Base-by-base conservation (phyloP, 2,797 vertebrate species). In the Aulostomus chinensis region DNA sequence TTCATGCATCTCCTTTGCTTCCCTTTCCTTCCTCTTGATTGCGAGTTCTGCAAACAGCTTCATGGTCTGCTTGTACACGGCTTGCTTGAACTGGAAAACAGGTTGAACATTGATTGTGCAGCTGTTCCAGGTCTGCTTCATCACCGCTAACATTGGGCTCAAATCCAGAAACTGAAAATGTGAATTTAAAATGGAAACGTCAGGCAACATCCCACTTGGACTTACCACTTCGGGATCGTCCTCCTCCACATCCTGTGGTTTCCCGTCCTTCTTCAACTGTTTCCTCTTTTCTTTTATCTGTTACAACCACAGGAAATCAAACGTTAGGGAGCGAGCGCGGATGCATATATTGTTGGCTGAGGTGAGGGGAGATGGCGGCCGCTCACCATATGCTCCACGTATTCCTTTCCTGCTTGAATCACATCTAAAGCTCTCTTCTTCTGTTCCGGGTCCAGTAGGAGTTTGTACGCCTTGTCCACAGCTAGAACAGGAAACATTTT, bases 1-100 rank as follows among this genome's bases (percentile, higher is more conserved):
- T 91, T 99, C 96, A 16, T 99, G 97, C 97, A 99, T 99, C 4
- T 99, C 97, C 86, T 97, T 99, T 13, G 97, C 93, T 90, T 99
- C 96, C 85, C 97, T 92, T 87, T 99, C 96, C 92, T 98, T 98
- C 84, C 97, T 95, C 85, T 98, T 99, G 73, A 99, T 98, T 91
- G 99, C 96, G 62, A 99, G 92, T 76, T 99, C 97, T 43, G 97
- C 97, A 60, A 99, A 99, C 41, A 99, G 91, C 83, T 99, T 99
- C 97, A 99, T 99, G 1, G 97, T 99, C 89, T 99, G 97, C 83
- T 99, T 99, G 78, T 99, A 98, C 1, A 99, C 95, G 2, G 96
- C 96, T 80, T 98, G 95, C 55, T 92, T 95, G 76, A 97, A 99
- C 97, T 99, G 82, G 8, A 56, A 39, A 49, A 33, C 7, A 33